Evolutionary conservation across 2,113 vertebrate genomes (phyloP).

Genomic region (Oxyura jamaicensis): DNA sequence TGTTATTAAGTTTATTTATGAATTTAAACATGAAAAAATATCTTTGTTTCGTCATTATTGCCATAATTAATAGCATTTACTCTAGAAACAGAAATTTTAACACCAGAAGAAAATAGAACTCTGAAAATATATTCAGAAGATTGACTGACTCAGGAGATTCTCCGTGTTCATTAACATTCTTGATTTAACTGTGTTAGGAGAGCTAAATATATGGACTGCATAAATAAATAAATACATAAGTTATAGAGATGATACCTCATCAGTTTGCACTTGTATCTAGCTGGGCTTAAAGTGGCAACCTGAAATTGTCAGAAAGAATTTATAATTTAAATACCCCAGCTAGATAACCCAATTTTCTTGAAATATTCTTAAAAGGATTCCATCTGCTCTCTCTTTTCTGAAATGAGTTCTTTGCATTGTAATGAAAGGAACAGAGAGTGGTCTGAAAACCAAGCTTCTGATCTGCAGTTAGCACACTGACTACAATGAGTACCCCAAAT

Average conservation of each 20-base stretch:
- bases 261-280: background rate
- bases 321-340: background rate
- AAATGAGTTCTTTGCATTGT: background rate
- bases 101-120: background rate
- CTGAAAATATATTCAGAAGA: background rate
- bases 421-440: background rate
- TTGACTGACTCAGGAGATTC: background rate
- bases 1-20: background rate
- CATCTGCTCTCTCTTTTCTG: background rate
- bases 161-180: conserved; percentile 4
- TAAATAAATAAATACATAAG: background rate
- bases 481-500: background rate
- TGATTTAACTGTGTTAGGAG: conserved; percentile 16
- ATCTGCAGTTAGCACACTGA: background rate
- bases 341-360: background rate
- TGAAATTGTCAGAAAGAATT: background rate
- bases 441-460: background rate
- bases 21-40: background rate
- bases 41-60: background rate
- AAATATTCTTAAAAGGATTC: background rate
- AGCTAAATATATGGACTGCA: background rate
- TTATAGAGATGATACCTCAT: background rate
- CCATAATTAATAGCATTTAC: background rate
- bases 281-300: background rate
- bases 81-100: background rate